phyloP scores from a whole-genome alignment of 2,888 invertebrate species.

The Chloromyia formosa region DNA sequence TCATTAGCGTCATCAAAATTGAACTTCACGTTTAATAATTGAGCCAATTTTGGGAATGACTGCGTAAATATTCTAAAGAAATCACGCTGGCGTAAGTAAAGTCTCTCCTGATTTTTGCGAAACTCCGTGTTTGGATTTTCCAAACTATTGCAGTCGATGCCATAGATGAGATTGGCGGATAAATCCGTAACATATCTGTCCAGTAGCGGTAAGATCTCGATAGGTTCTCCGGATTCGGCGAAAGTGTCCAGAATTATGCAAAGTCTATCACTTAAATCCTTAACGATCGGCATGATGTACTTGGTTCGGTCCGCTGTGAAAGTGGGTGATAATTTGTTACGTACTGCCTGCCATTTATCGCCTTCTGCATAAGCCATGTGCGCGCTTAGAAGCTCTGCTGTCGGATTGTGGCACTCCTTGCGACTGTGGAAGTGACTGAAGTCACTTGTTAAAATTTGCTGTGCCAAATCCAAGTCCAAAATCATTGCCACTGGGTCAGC shows the following conservation, averaged over 20 bases:
- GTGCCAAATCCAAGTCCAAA: conserved; percentile 59
- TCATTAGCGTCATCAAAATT: conserved; percentile 53
- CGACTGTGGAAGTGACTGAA: conserved; percentile 55
- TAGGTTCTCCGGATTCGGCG: conserved; percentile 37
- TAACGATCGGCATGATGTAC: conserved; percentile 59
- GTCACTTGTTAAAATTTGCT: conserved; percentile 55
- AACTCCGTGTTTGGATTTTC: conserved; percentile 62
- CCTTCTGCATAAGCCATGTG: conserved; percentile 62
- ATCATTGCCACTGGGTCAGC: conserved; percentile 47
- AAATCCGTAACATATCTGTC: conserved; percentile 64
- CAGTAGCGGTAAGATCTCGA: conserved; percentile 59
- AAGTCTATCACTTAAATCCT: conserved; percentile 53
- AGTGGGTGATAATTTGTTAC: conserved; percentile 64
- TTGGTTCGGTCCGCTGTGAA: conserved; percentile 67
- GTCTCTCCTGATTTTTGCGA: conserved; percentile 51
- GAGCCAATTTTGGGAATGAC: conserved; percentile 55
- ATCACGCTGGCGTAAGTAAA: conserved; percentile 52
- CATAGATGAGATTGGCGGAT: conserved; percentile 65
- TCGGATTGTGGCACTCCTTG: conserved; percentile 52
- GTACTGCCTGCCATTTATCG: conserved; percentile 64
- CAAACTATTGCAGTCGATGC: conserved; percentile 64
- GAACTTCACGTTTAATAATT: conserved; percentile 50
- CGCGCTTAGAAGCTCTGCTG: conserved; percentile 55
- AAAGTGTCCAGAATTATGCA: conserved; percentile 53
- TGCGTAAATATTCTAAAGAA: conserved; percentile 53